Percentiles rank a stretch among this genome's conserved stretches.
Evolutionary conservation across 2,888 invertebrate genomes (phyloP).

Genomic region (Sinohyriopsis cumingii): DNA sequence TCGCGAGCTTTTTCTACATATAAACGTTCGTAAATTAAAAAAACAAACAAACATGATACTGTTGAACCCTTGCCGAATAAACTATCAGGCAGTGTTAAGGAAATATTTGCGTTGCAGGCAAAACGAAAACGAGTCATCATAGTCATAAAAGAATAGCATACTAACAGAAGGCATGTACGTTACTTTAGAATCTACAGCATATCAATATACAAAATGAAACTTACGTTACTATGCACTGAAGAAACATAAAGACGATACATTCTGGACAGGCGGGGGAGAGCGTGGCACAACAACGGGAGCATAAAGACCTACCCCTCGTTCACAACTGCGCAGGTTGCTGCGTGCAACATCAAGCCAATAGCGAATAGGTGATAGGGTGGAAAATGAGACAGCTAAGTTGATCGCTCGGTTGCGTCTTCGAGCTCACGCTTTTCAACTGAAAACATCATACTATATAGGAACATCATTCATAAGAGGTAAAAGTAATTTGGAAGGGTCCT

Average conservation of each 20-base stretch:
- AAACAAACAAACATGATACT: too few species aligned
- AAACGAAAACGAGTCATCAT: background rate
- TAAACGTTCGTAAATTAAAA: too few species aligned
- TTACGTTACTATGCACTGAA: background rate
- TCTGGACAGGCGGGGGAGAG: background rate
- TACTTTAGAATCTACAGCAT: too few species aligned
- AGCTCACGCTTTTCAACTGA: too few species aligned
- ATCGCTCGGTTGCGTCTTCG: too few species aligned
- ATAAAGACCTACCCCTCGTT: slow-evolving; percentile 51
- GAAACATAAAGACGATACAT: background rate
- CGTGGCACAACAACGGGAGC: background rate
- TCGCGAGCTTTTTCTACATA: too few species aligned
- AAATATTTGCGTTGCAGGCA: too few species aligned
- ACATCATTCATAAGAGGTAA: too few species aligned
- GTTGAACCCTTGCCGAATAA: too few species aligned
- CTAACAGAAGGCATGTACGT: background rate
- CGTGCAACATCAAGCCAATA: slow-evolving; percentile 41
- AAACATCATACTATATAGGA: too few species aligned
- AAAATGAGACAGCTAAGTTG: slow-evolving; percentile 2
- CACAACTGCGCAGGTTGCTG: slow-evolving; percentile 55
- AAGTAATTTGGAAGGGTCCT: too few species aligned
- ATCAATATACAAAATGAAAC: background rate
- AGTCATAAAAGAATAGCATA: slow-evolving; percentile 2
- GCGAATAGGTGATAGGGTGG: background rate
- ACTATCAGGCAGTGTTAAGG: too few species aligned